Evolutionary conservation across 2,888 invertebrate genomes (phyloP), one percentile per base, ranked within the genome.

Genomic region (Uropetala carovei): DNA sequence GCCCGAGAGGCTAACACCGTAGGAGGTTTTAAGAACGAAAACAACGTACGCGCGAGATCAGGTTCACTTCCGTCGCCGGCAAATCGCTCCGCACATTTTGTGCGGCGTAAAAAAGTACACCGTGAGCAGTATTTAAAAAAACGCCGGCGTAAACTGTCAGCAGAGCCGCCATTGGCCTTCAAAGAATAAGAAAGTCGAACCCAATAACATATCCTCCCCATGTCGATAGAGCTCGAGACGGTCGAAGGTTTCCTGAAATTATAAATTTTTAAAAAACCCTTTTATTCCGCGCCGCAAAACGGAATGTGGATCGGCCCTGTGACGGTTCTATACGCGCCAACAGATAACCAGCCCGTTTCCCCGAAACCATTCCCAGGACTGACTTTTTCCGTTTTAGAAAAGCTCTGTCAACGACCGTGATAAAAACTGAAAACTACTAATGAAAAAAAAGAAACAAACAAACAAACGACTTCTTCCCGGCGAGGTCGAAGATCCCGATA

Each of bases 401-500:
- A 60, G 22, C 85, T 14, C 86, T 64, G 89, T 60, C 83, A 83
- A 57, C 64, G 89, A 22, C 64, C 60, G 64, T 10, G 89, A 43
- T 30, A 89, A 68, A 89, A 89, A 56, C 89, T 60, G 89, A 59
- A 89, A 89, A 68, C 60, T 16, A 64, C 64, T 58, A n/a, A 43
- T n/a, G 22, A 58, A 85, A 22, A 85, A 84, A 85, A 85, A 10
- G 85, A 85, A 85, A 83, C 57, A 75, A 75, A 75, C 75, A 75
- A 75, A 75, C 89, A 64, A 60, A 43, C 64, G 64, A 60, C 84
- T 86, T 30, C 86, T 86, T 86, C 86, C 86, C 60, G 59, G 22
- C 86, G 86, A 68, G 89, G 89, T 89, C 89, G 89, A 89, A 89
- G 89, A 89, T 89, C 89, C 89, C 89, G 89, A 89, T 89, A 68